phyloP scores from a whole-genome alignment of 2,113 vertebrate genomes.

The Sinosuthora webbiana region DNA sequence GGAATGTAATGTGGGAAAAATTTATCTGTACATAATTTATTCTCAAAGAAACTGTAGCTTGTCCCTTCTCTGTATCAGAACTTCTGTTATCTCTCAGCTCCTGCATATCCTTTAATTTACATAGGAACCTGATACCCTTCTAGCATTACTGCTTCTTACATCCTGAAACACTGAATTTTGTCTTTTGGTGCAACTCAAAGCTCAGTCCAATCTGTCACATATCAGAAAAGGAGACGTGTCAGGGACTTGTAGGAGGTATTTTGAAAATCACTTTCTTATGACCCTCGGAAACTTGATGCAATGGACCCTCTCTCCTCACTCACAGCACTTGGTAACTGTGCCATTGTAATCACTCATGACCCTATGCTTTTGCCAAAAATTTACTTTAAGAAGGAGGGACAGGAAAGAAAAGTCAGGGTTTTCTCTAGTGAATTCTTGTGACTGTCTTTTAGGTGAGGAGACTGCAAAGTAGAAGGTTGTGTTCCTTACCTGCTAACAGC shows the following conservation, averaged over 20 bases:
- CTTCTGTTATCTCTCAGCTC: neutral
- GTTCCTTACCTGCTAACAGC: neutral
- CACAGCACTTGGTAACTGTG: fast-evolving
- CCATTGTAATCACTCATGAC: neutral
- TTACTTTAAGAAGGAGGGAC: neutral
- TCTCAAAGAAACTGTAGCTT: neutral
- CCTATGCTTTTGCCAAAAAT: neutral
- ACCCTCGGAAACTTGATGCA: neutral
- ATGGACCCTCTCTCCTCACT: neutral
- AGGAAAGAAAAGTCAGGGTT: neutral
- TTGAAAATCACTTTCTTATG: neutral
- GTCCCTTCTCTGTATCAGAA: neutral
- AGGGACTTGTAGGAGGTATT: neutral
- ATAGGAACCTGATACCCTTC: neutral
- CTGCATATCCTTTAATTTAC: neutral
- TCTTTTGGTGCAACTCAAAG: neutral
- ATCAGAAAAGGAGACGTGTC: neutral
- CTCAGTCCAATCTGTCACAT: neutral
- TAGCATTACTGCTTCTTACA: neutral
- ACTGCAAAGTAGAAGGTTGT: neutral
- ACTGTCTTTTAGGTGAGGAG: neutral
- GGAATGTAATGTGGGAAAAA: neutral
- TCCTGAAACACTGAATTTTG: neutral
- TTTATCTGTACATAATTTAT: neutral
- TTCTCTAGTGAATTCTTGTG: neutral